Conservation (phyloP, 2,888 invertebrate genomes). For the Laothoe populi region DNA sequence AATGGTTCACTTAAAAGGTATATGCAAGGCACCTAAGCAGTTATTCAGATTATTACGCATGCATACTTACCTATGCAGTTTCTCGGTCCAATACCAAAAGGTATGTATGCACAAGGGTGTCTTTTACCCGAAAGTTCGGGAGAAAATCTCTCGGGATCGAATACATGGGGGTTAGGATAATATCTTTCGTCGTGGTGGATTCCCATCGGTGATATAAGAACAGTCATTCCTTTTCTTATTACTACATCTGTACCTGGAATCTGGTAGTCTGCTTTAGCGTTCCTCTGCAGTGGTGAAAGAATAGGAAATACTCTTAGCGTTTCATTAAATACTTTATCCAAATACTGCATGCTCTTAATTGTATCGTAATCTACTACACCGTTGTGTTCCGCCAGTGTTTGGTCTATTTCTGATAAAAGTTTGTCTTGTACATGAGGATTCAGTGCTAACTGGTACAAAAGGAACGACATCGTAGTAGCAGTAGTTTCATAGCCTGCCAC, state of each 20-base stretch:
- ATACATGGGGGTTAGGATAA: slow-evolving; percentile 68
- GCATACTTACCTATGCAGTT: slow-evolving; percentile 69
- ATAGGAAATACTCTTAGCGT: slow-evolving; percentile 75
- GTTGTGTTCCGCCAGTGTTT: slow-evolving; percentile 49
- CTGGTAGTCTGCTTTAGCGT: slow-evolving; percentile 56
- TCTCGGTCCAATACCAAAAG: slow-evolving; percentile 71
- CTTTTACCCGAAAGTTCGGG: slow-evolving; percentile 51
- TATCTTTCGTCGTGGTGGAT: slow-evolving; percentile 70
- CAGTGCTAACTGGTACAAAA: slow-evolving; percentile 60
- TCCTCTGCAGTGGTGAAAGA: slow-evolving; percentile 61
- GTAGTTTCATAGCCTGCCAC: slow-evolving; percentile 74
- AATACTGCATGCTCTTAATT: slow-evolving; percentile 63
- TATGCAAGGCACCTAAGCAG: too few species aligned
- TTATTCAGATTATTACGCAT: too few species aligned
- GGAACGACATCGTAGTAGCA: slow-evolving; percentile 63
- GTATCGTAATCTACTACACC: slow-evolving; percentile 64
- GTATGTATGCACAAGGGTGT: slow-evolving; percentile 63
- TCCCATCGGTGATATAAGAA: slow-evolving; percentile 58
- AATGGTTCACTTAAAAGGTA: too few species aligned
- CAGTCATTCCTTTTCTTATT: slow-evolving; percentile 57
- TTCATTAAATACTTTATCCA: slow-evolving; percentile 64
- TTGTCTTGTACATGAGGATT: slow-evolving; percentile 66
- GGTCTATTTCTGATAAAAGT: slow-evolving; percentile 55
- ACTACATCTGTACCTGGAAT: slow-evolving; percentile 60
- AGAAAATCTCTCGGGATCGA: slow-evolving; percentile 75